A percentile compares a stretch with the other conserved stretches of the same genome.
These are phyloP conservation scores for Chorisops tibialis DNA, from an alignment of 2,888 invertebrate species.

Conservation along the genomic window DNA sequence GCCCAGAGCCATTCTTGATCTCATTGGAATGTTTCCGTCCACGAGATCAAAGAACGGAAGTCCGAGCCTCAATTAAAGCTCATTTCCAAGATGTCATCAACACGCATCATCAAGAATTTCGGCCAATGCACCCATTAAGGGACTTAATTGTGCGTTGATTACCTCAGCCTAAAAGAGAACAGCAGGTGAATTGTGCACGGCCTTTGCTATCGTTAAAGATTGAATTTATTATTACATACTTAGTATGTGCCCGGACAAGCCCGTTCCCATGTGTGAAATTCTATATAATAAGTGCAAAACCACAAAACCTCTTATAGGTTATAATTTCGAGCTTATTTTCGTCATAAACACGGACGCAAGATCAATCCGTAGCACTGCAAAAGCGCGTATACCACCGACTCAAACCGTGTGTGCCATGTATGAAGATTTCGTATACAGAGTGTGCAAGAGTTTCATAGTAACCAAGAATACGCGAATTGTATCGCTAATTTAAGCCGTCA, in stretches of 20 bases:
- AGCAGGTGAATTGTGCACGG: slow-evolving; percentile 18
- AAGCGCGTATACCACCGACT: background rate
- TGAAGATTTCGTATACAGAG: slow-evolving; percentile 7
- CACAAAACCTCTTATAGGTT: background rate
- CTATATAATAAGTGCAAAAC: background rate
- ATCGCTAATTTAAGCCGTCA: slow-evolving; percentile 18
- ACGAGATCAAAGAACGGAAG: background rate
- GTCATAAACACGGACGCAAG: slow-evolving; percentile 16
- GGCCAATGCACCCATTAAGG: slow-evolving; percentile 24
- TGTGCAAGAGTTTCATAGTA: slow-evolving; percentile 14
- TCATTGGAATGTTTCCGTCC: background rate
- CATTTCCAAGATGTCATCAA: slow-evolving; percentile 2
- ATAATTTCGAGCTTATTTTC: background rate
- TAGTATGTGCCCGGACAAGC: background rate
- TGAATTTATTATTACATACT: slow-evolving; percentile 14
- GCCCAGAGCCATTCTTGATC: background rate
- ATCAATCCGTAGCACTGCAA: background rate
- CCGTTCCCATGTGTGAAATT: background rate
- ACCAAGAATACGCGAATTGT: slow-evolving; percentile 25
- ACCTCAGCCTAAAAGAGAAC: background rate
- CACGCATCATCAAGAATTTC: slow-evolving; percentile 6
- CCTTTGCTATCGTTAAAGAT: slow-evolving; percentile 2
- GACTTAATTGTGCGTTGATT: slow-evolving; percentile 15
- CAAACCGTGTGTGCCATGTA: background rate
- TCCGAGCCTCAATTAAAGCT: background rate